phyloP scores from a whole-genome alignment of 2,888 invertebrate genomes.

The Agapetus fuscipes region DNA sequence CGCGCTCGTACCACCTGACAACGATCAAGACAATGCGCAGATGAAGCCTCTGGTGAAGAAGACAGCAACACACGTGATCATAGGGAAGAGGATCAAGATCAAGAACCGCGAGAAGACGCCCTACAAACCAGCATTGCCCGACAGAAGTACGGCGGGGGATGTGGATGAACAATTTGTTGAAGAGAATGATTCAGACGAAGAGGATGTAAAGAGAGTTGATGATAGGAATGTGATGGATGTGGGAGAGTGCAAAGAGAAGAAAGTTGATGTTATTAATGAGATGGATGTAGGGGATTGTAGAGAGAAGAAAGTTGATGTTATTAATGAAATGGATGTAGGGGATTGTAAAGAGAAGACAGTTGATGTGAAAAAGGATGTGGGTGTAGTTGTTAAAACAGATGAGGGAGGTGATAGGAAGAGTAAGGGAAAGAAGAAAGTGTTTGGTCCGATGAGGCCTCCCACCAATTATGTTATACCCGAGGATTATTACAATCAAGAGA shows the following conservation, averaged over 20 bases:
- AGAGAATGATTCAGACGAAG: conserved; percentile 43
- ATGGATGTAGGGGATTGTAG: neutral
- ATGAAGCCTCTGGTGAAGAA: conserved; percentile 14
- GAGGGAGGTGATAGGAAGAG: conserved; percentile 7
- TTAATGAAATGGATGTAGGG: conserved; percentile 7
- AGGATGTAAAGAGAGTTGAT: conserved; percentile 21
- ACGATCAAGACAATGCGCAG: conserved; percentile 19
- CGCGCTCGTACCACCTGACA: conserved; percentile 31
- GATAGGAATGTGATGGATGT: neutral
- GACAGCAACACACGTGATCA: conserved; percentile 13
- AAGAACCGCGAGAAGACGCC: conserved; percentile 11
- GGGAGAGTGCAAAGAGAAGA: no score
- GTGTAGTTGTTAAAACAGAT: conserved; percentile 8
- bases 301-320: neutral
- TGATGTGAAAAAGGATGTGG: conserved; percentile 7
- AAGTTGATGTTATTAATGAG: neutral
- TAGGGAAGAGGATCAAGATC: conserved; percentile 26
- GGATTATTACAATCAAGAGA: conserved; percentile 37
- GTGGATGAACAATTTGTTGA: conserved; percentile 41
- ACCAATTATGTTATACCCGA: conserved; percentile 40
- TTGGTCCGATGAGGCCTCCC: conserved; percentile 43
- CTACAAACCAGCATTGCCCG: neutral
- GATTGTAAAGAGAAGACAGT: conserved; percentile 17
- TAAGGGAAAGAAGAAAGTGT: conserved; percentile 28
- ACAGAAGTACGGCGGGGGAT: conserved; percentile 1